Evolutionary conservation across 1,140 invertebrate genomes (phyloP).

Genomic region (Trichomalopsis sarcophagae): DNA sequence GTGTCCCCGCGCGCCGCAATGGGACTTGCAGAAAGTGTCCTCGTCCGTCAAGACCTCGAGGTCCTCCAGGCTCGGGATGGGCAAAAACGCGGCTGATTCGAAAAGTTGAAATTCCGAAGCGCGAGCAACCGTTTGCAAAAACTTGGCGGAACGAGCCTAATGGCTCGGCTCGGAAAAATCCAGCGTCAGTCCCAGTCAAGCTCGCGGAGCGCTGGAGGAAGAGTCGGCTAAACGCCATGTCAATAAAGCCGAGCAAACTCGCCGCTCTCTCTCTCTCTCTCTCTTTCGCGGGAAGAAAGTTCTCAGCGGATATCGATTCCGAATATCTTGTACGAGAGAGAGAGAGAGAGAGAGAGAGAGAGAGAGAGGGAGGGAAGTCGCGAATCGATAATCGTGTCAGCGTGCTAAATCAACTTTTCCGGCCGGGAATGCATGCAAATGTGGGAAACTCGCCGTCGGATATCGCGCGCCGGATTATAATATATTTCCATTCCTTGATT

Average conservation of each 20-base stretch:
- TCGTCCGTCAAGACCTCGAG: background rate
- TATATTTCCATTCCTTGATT: slow-evolving; percentile 21
- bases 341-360: too few relatives aligned
- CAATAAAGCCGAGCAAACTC: slow-evolving; percentile 25
- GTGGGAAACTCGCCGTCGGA: slow-evolving; percentile 15
- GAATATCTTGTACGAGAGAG: background rate
- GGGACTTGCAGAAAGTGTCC: slow-evolving; percentile 5
- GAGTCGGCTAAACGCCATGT: slow-evolving; percentile 6
- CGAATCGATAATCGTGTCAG: slow-evolving; percentile 50
- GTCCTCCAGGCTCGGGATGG: background rate
- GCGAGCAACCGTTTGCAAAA: slow-evolving; percentile 14
- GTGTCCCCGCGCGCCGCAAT: background rate
- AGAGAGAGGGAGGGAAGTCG: slow-evolving; percentile 5
- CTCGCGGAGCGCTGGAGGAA: background rate
- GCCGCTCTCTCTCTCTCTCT: too few relatives aligned
- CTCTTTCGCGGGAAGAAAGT: slow-evolving; percentile 22
- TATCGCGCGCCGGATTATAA: slow-evolving; percentile 11
- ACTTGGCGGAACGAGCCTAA: background rate
- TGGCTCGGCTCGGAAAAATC: background rate
- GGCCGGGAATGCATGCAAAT: slow-evolving; percentile 19
- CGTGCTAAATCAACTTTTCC: slow-evolving; percentile 35
- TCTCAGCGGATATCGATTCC: background rate
- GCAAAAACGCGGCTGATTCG: background rate
- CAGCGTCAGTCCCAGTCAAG: background rate
- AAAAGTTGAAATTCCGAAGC: background rate